phyloP scores from a whole-genome alignment of 2,797 vertebrate species.

The Takifugu rubripes region DNA sequence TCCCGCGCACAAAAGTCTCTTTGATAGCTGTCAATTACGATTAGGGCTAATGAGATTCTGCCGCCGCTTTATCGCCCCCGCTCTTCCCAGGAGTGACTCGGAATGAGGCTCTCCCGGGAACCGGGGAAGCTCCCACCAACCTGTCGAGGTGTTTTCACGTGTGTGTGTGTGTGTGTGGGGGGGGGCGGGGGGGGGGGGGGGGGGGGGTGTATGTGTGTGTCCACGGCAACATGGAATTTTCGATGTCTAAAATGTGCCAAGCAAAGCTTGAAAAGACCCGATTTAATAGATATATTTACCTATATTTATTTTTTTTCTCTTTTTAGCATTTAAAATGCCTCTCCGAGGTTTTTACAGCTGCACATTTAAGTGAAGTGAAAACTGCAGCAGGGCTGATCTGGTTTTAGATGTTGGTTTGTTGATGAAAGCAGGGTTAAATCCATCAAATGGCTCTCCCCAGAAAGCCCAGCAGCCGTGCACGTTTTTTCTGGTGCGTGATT shows the following conservation, averaged over 20 bases:
- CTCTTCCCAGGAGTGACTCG: constrained; percentile 31
- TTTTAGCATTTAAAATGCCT: constrained; percentile 11
- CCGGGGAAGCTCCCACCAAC: constrained; percentile 11
- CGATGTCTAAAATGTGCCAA: constrained; percentile 35
- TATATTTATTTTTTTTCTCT: constrained; percentile 12
- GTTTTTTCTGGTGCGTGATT: too few species aligned
- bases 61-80: constrained; percentile 24
- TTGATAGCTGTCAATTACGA: constrained; percentile 53
- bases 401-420: not conserved
- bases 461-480: too few species aligned
- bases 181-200: too few species aligned
- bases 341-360: not conserved
- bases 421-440: too few species aligned
- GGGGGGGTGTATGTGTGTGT: too few species aligned
- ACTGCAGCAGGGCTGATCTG: not conserved
- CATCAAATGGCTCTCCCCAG: too few species aligned
- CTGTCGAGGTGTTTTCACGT: constrained; percentile 20
- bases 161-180: constrained; percentile 5
- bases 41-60: constrained; percentile 29
- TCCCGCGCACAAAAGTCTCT: constrained; percentile 10
- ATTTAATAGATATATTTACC: constrained; percentile 11
- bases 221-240: constrained; percentile 30
- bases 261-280: constrained; percentile 26
- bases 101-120: constrained; percentile 42
- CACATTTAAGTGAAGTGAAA: not conserved